Evolutionary conservation across 2,797 vertebrate genomes (phyloP), one percentile per base, ranked within the genome.

Genomic region (Vireo griseus): DNA sequence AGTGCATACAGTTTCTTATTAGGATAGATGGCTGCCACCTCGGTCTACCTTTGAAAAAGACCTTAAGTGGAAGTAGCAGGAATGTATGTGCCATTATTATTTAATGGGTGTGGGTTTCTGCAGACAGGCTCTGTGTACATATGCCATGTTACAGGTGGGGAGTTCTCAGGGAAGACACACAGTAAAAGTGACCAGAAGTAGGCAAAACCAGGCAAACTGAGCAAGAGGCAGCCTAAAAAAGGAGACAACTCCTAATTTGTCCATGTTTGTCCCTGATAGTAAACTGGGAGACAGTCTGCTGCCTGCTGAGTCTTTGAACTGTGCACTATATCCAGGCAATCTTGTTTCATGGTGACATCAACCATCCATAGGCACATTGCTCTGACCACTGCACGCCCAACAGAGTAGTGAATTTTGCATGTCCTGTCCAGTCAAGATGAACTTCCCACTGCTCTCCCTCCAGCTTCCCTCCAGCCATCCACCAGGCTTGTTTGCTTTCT

Each of bases 11-110:
- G 17, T 89, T 91, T 90, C 65, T 77, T 80, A 28, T 84, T 71
- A 24, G 81, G 15, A 42, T 76, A 55, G 86, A 67, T 92, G 71
- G 21, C 48, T 92, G 48, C 63, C 67, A 42, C 84, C 68, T 82
- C 65, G 47, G 25, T 42, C 57, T 90, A 65, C 82, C 54, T 91
- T 91, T 91, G 72, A 88, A 92, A 88, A 76, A 61, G 66, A 52
- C 40, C 37, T 10, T 67, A 17, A 57, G 55, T 57, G 54, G 65
- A 91, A 86, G 37, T 54, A 80, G 54, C 39, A 44, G 79, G 55
- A 79, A 47, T 24, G 2, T 14, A 15, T 88, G 57, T 87, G 31
- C 45, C 1, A 0, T 66, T 63, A 9, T 20, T 76, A 16, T 58
- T 57, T 73, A 88, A 69, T 29, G 16, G 6, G 6, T 39, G n/a